Percentiles rank a stretch among this genome's conserved stretches.
phyloP scores from a whole-genome alignment of 2,888 invertebrate species.

The Cerastoderma edule region DNA sequence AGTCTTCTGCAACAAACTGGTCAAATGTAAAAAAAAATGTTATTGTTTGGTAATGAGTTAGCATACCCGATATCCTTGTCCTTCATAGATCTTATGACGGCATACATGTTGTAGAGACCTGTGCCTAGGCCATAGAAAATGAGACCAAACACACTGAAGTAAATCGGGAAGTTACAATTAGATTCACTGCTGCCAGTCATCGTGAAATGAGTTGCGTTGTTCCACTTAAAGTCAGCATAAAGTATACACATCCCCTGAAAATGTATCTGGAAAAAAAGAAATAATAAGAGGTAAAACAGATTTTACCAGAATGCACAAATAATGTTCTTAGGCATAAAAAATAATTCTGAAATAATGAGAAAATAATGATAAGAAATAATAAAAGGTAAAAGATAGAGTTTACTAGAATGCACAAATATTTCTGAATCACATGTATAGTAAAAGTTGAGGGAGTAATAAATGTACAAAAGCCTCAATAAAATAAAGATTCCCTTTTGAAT shows the following conservation, averaged over 20 bases:
- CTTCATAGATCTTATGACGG: constrained; percentile 58
- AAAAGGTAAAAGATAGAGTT: no score
- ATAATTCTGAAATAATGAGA: background rate
- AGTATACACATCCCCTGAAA: constrained; percentile 70
- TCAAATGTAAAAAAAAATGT: no score
- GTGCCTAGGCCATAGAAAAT: constrained; percentile 70
- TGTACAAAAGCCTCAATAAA: no score
- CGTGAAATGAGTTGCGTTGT: constrained; percentile 46
- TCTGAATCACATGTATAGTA: background rate
- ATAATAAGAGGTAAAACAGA: background rate
- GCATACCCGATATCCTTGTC: constrained; percentile 72
- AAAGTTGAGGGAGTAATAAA: background rate
- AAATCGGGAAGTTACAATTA: constrained; percentile 72
- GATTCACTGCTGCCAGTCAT: constrained; percentile 34
- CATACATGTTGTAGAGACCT: constrained; percentile 68
- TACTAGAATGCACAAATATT: no score
- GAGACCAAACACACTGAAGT: constrained; percentile 69
- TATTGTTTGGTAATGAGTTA: constrained; percentile 4
- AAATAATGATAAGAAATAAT: no score
- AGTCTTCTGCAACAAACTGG: no score
- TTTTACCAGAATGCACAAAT: background rate
- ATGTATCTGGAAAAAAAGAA: constrained; percentile 64
- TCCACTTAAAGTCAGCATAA: constrained; percentile 64
- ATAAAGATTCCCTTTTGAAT: no score
- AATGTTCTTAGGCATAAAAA: background rate